A percentile compares a stretch with the other conserved stretches of the same genome.
Conservation (phyloP, 1,140 invertebrate genomes). For the Archivesica marissinica region DNA sequence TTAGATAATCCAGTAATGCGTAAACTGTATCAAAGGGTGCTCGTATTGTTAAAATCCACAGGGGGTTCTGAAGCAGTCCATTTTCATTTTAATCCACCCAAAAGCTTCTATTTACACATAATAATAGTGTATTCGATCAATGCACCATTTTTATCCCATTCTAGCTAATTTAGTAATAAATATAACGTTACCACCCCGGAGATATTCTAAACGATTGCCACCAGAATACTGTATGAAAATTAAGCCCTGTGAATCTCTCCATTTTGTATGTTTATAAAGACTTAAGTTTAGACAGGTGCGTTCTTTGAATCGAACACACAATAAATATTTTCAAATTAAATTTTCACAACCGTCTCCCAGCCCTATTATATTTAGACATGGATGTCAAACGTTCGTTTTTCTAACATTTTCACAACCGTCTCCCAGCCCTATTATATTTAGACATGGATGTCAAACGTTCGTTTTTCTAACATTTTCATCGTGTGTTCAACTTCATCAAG, state of each 20-base stretch:
- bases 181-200: constrained; percentile 34
- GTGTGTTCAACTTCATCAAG: constrained; percentile 60
- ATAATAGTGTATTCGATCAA: constrained; percentile 26
- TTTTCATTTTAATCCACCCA: constrained; percentile 28
- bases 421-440: background rate
- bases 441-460: constrained; percentile 53
- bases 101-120: constrained; percentile 11
- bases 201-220: constrained; percentile 19
- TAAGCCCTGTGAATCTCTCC: background rate
- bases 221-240: background rate
- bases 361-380: constrained; percentile 33
- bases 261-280: background rate
- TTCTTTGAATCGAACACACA: background rate
- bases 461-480: constrained; percentile 59
- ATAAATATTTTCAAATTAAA: constrained; percentile 11
- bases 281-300: constrained; percentile 34
- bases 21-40: background rate
- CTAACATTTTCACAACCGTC: constrained; percentile 34
- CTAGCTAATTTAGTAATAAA: constrained; percentile 25
- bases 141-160: constrained; percentile 16
- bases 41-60: constrained; percentile 28
- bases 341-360: constrained; percentile 1
- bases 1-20: constrained; percentile 22
- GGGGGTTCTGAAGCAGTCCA: background rate
- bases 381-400: constrained; percentile 48